Conservation (phyloP, 2,888 invertebrate species). For the Pyrochroa serraticornis region DNA sequence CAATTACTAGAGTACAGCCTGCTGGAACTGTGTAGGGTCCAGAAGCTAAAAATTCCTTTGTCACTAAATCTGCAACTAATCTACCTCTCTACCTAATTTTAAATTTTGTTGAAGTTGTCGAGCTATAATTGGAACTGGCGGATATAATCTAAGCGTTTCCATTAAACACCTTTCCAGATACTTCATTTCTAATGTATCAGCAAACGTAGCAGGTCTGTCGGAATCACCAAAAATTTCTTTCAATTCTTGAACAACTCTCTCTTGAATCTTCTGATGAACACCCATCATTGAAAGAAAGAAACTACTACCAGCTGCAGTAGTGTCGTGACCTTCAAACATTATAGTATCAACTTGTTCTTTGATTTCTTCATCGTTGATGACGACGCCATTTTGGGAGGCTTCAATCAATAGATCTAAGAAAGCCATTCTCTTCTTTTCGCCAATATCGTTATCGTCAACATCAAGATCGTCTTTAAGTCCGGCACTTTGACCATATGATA, state of each 20-base stretch:
- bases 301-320: slow-evolving; percentile 84
- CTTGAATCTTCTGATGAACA: slow-evolving; percentile 79
- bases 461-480: slow-evolving; percentile 78
- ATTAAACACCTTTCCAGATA: slow-evolving; percentile 80
- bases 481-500: slow-evolving; percentile 65
- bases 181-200: slow-evolving; percentile 81
- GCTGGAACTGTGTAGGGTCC: slow-evolving; percentile 66
- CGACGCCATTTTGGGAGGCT: slow-evolving; percentile 77
- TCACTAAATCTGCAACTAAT: slow-evolving; percentile 2
- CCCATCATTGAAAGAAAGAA: slow-evolving; percentile 87
- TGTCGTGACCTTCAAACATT: slow-evolving; percentile 89
- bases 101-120: slow-evolving; percentile 73
- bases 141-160: slow-evolving; percentile 78
- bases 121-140: slow-evolving; percentile 80
- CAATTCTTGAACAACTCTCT: slow-evolving; percentile 74
- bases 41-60: slow-evolving; percentile 7
- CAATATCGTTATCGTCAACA: slow-evolving; percentile 80
- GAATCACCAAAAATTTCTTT: slow-evolving; percentile 80
- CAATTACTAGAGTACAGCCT: slow-evolving; percentile 72
- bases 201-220: slow-evolving; percentile 76
- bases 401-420: slow-evolving; percentile 90
- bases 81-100: slow-evolving; percentile 64
- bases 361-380: slow-evolving; percentile 78
- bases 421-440: slow-evolving; percentile 82
- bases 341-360: slow-evolving; percentile 88